Evolutionary conservation across 2,113 vertebrate species (phyloP), one percentile per base, ranked within the genome.

Genomic region (Podarcis raffonei): DNA sequence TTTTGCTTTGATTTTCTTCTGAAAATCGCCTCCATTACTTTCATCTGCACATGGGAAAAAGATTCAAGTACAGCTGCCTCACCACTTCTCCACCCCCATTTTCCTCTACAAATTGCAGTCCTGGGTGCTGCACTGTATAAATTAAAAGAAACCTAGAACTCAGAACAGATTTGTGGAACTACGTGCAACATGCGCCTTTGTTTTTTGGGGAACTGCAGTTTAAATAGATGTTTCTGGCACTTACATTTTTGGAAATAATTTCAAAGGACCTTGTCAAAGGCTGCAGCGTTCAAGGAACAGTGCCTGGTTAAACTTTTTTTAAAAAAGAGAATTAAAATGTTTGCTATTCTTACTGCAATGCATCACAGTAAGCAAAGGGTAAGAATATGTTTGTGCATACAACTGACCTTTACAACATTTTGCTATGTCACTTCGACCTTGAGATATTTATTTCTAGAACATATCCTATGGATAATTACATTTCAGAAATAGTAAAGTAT

Each of bases 401-500:
- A n/a, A 20, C 22, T 78, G 59, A 48, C 37, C 25, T 86, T 86
- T 77, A 77, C 35, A 76, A n/a, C 9, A 30, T 85, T 59, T 75
- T 84, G 1, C 42, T 35, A 57, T 83, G n/a, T 76, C 39, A 57
- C 35, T 22, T 65, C 66, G 53, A 77, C 57, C 66, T 78, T 86
- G 69, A 18, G 83, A 74, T 84, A 72, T 74, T 84, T 84, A 84
- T 74, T 59, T 74, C 69, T 35, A 84, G 68, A 84, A 53, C 53
- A 42, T 23, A 48, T 74, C 69, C 35, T 74, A 84, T 72, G 18
- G 59, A 78, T 86, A 68, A 86, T 86, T 77, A 66, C 75, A 78
- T 86, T 66, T 86, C 84, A 66, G 27, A 86, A 78, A 78, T 74
- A 85, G 77, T 39, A 86, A 42, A 37, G 84, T 42, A 66, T 8